phyloP scores from a whole-genome alignment of 2,113 vertebrate species.

The Bambusicola thoracicus region DNA sequence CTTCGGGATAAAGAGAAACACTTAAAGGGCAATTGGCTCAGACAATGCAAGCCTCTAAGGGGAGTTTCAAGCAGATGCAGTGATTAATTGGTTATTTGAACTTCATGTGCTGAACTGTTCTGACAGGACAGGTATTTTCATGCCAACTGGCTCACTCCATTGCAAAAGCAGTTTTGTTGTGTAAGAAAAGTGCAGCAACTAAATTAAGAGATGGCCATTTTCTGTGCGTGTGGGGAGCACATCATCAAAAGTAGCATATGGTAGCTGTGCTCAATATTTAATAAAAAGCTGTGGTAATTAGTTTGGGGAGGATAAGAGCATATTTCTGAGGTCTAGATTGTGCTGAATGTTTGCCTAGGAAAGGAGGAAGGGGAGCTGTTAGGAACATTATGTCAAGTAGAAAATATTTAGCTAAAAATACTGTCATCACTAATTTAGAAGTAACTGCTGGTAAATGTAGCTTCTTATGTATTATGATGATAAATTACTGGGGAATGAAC shows the following conservation, averaged over 20 bases:
- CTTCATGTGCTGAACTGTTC: conserved; percentile 24
- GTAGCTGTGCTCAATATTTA: background rate
- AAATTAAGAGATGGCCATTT: conserved; percentile 1
- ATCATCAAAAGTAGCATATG: background rate
- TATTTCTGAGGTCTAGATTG: background rate
- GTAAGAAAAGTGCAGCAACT: background rate
- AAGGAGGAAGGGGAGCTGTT: background rate
- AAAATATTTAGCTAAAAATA: background rate
- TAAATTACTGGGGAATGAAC: background rate
- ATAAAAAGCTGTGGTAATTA: background rate
- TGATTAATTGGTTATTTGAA: conserved; percentile 61
- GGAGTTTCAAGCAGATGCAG: conserved; percentile 44
- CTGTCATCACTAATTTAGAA: background rate
- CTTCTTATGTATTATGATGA: background rate
- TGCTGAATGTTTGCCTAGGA: background rate
- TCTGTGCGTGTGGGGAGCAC: background rate
- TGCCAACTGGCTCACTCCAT: background rate
- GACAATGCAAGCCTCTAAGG: conserved; percentile 19
- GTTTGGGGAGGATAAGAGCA: background rate
- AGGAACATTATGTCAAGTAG: background rate
- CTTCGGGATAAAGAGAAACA: conserved; percentile 53
- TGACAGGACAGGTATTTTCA: conserved; percentile 65
- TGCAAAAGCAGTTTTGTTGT: conserved; percentile 9
- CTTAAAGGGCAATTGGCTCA: conserved; percentile 59
- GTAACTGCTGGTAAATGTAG: background rate